These are phyloP conservation scores for Ooceraea biroi DNA, from an alignment of 1,140 invertebrate species.

Conservation along the genomic window DNA sequence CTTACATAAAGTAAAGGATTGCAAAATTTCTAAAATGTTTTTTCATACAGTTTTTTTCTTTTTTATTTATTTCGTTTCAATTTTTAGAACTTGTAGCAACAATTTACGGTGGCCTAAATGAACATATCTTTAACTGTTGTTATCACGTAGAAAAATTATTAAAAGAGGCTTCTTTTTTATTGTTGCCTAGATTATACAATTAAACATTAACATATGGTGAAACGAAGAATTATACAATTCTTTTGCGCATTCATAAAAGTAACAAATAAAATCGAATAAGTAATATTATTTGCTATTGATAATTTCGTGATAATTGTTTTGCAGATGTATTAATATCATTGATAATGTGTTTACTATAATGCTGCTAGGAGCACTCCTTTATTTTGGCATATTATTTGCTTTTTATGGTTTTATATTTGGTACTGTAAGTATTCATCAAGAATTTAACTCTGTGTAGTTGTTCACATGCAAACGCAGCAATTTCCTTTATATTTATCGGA, in stretches of 20 bases:
- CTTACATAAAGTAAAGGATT: background rate
- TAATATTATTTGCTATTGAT: background rate
- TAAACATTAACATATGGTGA: too few relatives aligned
- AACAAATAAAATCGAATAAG: background rate
- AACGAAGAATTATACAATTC: too few relatives aligned
- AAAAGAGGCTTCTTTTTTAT: background rate
- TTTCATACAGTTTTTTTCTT: background rate
- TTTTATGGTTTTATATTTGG: background rate
- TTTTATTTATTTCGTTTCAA: too few relatives aligned
- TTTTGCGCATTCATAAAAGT: too few relatives aligned
- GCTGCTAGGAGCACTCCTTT: background rate
- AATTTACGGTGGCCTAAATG: background rate
- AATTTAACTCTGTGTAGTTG: too few relatives aligned
- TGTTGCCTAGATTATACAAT: background rate
- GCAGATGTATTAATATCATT: constrained; percentile 13
- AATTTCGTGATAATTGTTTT: background rate
- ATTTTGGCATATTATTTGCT: background rate
- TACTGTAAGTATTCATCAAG: background rate
- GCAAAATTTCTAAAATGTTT: background rate
- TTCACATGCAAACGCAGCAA: too few relatives aligned
- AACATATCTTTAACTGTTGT: too few relatives aligned
- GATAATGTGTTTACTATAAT: constrained; percentile 34
- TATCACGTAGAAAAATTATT: too few relatives aligned
- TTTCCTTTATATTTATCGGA: too few relatives aligned
- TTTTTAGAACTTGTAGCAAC: background rate